Conservation (phyloP, 2,113 vertebrate species). For the Corvus hawaiiensis region DNA sequence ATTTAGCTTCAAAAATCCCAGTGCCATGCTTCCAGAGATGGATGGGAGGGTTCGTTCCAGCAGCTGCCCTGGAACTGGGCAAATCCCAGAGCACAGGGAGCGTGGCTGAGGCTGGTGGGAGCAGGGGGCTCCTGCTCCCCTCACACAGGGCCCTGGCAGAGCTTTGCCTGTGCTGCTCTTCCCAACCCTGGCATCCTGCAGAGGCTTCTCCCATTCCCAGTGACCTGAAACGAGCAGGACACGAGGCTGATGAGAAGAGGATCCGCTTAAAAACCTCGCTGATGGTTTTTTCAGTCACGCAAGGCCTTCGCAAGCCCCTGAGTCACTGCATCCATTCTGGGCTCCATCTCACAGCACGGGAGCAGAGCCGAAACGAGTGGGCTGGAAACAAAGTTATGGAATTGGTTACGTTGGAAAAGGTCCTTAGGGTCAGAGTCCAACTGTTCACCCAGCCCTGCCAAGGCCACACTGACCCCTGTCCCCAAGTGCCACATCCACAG, state of each 20-base stretch:
- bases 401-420: fast-evolving
- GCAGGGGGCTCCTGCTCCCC: background rate
- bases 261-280: background rate
- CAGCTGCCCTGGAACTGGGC: background rate
- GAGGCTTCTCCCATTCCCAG: background rate
- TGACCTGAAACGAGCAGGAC: background rate
- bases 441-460: background rate
- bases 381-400: background rate
- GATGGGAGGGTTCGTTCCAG: fast-evolving
- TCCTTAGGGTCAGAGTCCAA: background rate
- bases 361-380: fast-evolving
- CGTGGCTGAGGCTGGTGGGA: fast-evolving
- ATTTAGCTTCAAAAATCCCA: background rate
- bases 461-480: background rate
- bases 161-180: background rate
- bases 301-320: background rate
- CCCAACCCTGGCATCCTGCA: fast-evolving
- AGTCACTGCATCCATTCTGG: fast-evolving
- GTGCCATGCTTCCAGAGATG: background rate
- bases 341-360: fast-evolving
- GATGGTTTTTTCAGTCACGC: background rate
- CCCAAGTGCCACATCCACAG: background rate
- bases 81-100: background rate
- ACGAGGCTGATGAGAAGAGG: fast-evolving
- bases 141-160: background rate